Evolutionary conservation across 2,888 invertebrate species (phyloP), one percentile per base, ranked within the genome.

Genomic region (Lacanobia oleracea): DNA sequence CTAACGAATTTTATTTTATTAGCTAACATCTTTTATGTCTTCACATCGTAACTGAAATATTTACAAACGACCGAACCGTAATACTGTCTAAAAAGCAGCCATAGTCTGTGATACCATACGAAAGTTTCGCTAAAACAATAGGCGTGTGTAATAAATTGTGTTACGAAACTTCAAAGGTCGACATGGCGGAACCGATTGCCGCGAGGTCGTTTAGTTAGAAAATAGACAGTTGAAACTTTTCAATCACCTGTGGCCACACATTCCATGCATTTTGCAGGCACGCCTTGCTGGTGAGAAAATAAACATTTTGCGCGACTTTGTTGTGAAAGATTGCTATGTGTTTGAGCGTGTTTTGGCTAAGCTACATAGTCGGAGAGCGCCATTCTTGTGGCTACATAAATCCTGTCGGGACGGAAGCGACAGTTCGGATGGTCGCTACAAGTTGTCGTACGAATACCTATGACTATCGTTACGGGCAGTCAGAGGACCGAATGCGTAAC

Each of bases 121-220:
- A 75, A 82, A 76, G 75, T 76, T 67, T 75, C 53, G 64, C 60
- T 77, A 81, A 83, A 75, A 83, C 81, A 85, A 86, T 75, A 73
- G 72, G 64, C 69, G 67, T 70, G 78, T 61, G 77, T 81, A 80
- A 85, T 57, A 59, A 85, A 85, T 79, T 72, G 57, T 67, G 80
- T 88, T 88, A 81, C 79, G 85, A 87, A 88, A 88, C 83, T 69
- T 64, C 72, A 79, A 83, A 88, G 85, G 87, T 84, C 85, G 80
- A 83, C 72, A 71, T 78, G 77, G 78, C 82, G 79, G 81, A 86
- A 85, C 88, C 65, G 81, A 88, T 86, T 77, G 71, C 63, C 33
- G 45, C 82, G 86, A 86, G 85, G 86, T 79, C 83, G 81, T 79
- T 77, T 75, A 79, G 81, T 80, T 77, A 82, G 80, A 80, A 79